These are phyloP conservation scores for Entomyzon cyanotis DNA, from an alignment of 2,113 vertebrate genomes.

Conservation along the genomic window DNA sequence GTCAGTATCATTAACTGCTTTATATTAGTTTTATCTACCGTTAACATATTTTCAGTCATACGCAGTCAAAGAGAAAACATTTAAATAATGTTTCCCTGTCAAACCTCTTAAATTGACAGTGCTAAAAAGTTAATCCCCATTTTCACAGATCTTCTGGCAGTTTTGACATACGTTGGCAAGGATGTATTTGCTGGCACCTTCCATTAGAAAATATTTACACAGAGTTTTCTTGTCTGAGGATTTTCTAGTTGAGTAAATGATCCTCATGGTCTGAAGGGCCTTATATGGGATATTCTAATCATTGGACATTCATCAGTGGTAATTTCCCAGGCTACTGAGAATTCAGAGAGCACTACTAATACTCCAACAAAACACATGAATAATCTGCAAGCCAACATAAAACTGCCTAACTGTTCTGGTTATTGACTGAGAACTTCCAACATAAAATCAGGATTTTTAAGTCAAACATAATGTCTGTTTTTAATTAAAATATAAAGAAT, in stretches of 20 bases:
- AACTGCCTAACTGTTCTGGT: background rate
- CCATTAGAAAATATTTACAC: constrained; percentile 64
- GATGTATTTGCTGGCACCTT: constrained; percentile 54
- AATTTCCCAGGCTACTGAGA: background rate
- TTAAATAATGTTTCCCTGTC: constrained; percentile 48
- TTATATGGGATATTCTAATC: constrained; percentile 3
- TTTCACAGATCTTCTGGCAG: constrained; percentile 48
- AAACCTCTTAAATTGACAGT: constrained; percentile 47
- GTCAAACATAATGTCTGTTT: background rate
- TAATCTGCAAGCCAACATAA: background rate
- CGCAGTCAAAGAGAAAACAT: background rate
- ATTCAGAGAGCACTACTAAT: background rate
- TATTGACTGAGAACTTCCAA: background rate
- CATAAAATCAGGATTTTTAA: background rate
- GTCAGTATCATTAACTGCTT: constrained; percentile 26
- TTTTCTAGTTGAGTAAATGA: constrained; percentile 40
- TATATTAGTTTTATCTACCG: constrained; percentile 31
- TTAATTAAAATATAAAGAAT: background rate
- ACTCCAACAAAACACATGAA: background rate
- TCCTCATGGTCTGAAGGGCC: background rate
- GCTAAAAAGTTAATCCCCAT: constrained; percentile 52
- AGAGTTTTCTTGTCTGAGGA: constrained; percentile 1
- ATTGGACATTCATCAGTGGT: background rate
- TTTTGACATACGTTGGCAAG: constrained; percentile 45
- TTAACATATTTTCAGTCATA: constrained; percentile 41